A percentile compares a stretch with the other conserved stretches of the same genome.
phyloP scores from a whole-genome alignment of 2,797 vertebrate genomes.

The Columba guinea region DNA sequence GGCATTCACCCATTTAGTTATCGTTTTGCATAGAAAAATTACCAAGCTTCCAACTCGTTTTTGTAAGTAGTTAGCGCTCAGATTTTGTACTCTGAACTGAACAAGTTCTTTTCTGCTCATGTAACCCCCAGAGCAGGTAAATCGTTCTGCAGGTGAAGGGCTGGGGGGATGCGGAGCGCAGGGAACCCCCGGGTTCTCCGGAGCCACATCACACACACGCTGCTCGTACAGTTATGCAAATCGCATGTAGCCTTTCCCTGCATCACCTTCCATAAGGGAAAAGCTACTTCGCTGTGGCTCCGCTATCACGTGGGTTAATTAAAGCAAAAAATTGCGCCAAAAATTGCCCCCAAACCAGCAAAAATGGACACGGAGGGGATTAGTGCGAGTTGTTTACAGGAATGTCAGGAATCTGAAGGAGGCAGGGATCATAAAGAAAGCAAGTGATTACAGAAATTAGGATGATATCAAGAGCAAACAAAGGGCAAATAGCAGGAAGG shows the following conservation, averaged over 20 bases:
- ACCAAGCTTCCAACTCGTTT: not conserved
- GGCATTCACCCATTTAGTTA: not conserved
- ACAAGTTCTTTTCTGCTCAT: not conserved
- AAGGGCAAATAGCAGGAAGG: not conserved
- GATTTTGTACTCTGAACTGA: not conserved
- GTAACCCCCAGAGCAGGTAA: not conserved
- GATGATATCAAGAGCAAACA: not conserved
- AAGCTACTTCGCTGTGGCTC: not conserved
- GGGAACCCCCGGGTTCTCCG: not conserved
- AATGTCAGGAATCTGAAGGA: not conserved
- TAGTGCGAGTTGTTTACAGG: not conserved
- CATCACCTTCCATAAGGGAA: rapidly evolving
- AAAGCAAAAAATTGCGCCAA: rapidly evolving
- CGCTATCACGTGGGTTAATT: not conserved
- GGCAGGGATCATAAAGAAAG: not conserved
- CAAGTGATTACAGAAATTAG: not conserved
- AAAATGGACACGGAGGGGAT: not conserved
- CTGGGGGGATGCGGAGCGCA: not conserved
- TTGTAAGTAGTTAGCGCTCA: not conserved
- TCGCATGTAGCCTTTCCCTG: rapidly evolving
- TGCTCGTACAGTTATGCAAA: rapidly evolving
- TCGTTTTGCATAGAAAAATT: not conserved
- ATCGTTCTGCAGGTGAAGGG: not conserved
- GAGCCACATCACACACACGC: not conserved
- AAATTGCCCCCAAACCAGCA: not conserved